Evolutionary conservation across 2,888 invertebrate species (phyloP).

Genomic region (Amaurobius ferox): DNA sequence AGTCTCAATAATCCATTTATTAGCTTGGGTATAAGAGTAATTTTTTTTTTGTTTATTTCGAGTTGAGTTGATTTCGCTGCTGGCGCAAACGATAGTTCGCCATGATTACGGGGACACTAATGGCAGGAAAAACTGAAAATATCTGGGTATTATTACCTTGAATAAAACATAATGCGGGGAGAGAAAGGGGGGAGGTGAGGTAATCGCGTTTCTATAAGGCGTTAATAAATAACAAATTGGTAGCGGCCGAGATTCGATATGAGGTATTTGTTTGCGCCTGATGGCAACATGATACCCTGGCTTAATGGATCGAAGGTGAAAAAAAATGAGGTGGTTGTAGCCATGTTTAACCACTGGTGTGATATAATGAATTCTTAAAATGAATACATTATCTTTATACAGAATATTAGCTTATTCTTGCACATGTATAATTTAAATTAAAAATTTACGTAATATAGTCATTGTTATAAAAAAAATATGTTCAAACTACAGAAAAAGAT

Average conservation of each 20-base stretch:
- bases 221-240: slow-evolving; percentile 72
- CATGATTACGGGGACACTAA: slow-evolving; percentile 61
- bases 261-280: slow-evolving; percentile 67
- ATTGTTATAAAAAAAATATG: too few species aligned
- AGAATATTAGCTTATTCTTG: too few species aligned
- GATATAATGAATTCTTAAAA: too few species aligned
- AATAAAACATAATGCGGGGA: slow-evolving; percentile 63
- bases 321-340: not conserved
- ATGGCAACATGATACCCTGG: slow-evolving; percentile 65
- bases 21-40: slow-evolving; percentile 37
- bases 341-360: not conserved
- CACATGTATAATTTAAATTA: too few species aligned
- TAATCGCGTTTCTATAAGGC: slow-evolving; percentile 68
- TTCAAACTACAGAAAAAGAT: too few species aligned
- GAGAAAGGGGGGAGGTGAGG: slow-evolving; percentile 15
- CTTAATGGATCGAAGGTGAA: slow-evolving; percentile 26
- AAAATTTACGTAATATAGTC: too few species aligned
- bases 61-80: slow-evolving; percentile 17
- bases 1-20: slow-evolving; percentile 68
- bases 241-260: slow-evolving; percentile 41
- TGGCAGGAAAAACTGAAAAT: slow-evolving; percentile 59
- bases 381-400: too few species aligned
- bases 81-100: slow-evolving; percentile 37
- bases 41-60: slow-evolving; percentile 42
- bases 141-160: slow-evolving; percentile 65